phyloP scores from a whole-genome alignment of 1,140 invertebrate species.

The Drosophila azteca region DNA sequence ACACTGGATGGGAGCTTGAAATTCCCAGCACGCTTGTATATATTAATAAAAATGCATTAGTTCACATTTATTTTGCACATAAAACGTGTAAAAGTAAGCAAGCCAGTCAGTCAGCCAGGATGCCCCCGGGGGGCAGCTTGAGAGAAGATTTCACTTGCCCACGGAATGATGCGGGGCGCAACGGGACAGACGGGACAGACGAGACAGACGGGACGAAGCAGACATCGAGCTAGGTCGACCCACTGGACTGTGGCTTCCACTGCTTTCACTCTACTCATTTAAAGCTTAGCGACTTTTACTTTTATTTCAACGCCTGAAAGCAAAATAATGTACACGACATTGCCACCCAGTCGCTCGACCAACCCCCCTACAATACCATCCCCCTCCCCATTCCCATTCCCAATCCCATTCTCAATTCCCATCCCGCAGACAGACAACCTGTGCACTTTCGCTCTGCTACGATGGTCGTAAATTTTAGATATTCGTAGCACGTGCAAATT shows the following conservation, averaged over 20 bases:
- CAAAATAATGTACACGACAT: slow-evolving; percentile 79
- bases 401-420: neutral
- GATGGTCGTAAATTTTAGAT: slow-evolving; percentile 75
- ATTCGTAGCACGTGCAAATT: slow-evolving; percentile 82
- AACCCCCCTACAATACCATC: neutral
- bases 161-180: slow-evolving; percentile 1
- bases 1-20: slow-evolving; percentile 33
- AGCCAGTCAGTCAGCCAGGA: slow-evolving; percentile 39
- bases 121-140: slow-evolving; percentile 58
- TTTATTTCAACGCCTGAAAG: slow-evolving; percentile 73
- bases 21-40: slow-evolving; percentile 82
- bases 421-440: slow-evolving; percentile 46
- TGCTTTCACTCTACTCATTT: slow-evolving; percentile 54
- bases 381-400: neutral
- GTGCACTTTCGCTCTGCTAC: slow-evolving; percentile 65
- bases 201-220: neutral
- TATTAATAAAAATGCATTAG: slow-evolving; percentile 83
- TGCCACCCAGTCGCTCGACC: slow-evolving; percentile 20
- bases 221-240: neutral
- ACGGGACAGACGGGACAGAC: neutral
- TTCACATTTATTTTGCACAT: slow-evolving; percentile 81
- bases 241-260: slow-evolving; percentile 14
- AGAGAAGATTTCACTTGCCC: slow-evolving; percentile 35
- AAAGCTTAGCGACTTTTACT: slow-evolving; percentile 74
- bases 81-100: slow-evolving; percentile 77